A percentile compares a stretch with the other conserved stretches of the same genome.
Conservation (phyloP, 2,888 invertebrate species). For the Scaptomyza caliginosa region DNA sequence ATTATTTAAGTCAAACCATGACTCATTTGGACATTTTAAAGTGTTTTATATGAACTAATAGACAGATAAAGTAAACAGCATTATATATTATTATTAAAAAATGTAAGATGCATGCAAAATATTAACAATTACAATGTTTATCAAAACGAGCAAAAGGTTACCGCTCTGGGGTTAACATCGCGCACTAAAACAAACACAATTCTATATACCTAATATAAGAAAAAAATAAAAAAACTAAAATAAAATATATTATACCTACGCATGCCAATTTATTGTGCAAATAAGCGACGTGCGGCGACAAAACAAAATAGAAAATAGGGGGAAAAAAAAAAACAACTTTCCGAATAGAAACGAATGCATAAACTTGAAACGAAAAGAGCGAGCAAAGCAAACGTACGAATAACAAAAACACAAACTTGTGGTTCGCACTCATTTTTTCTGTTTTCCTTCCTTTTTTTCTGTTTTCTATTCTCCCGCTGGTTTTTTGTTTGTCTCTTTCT, state of each 20-base stretch:
- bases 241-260: constrained; percentile 16
- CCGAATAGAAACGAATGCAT: background rate
- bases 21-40: too few relatives aligned
- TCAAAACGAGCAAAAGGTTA: too few relatives aligned
- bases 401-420: background rate
- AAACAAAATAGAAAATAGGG: background rate
- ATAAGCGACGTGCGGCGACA: constrained; percentile 27
- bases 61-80: too few relatives aligned
- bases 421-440: background rate
- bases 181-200: constrained; percentile 7
- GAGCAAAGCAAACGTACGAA: constrained; percentile 23
- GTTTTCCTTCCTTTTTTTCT: background rate
- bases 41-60: too few relatives aligned
- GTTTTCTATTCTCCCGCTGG: background rate
- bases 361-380: background rate
- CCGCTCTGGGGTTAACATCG: background rate
- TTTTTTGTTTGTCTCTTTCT: too few relatives aligned
- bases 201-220: constrained; percentile 1
- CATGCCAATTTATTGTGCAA: constrained; percentile 15
- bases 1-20: too few relatives aligned
- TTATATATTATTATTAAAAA: too few relatives aligned
- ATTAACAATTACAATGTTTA: too few relatives aligned
- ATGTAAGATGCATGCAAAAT: too few relatives aligned
- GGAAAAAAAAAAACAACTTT: background rate
- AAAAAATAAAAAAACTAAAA: too few relatives aligned